phyloP scores from a whole-genome alignment of 2,888 invertebrate species.

The Pediacus dermestoides region DNA sequence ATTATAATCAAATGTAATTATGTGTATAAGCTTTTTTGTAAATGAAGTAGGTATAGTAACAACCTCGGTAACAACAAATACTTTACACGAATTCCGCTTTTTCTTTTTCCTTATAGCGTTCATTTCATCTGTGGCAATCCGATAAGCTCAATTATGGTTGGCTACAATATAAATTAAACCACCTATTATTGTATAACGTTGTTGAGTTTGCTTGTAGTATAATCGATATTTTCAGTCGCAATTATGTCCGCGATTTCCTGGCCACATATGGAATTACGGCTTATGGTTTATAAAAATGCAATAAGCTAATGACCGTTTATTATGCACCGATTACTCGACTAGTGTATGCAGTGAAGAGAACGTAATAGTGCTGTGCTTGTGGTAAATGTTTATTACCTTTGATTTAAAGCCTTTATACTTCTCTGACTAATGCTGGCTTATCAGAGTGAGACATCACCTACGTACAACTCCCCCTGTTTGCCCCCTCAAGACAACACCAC shows the following conservation, averaged over 20 bases:
- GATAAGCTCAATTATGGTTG: neutral
- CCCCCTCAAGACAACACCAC: conserved; percentile 3
- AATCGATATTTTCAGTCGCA: conserved; percentile 7
- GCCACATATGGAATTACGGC: neutral
- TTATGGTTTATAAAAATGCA: conserved; percentile 6
- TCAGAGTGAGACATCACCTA: conserved; percentile 8
- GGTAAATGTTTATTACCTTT: neutral
- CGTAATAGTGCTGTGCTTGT: conserved; percentile 1
- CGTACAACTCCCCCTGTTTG: neutral
- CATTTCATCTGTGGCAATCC: no score
- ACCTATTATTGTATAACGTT: neutral
- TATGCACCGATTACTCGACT: conserved; percentile 1
- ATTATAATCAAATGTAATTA: no score
- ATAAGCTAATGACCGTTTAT: conserved; percentile 5
- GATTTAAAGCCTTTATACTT: neutral
- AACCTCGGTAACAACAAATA: no score
- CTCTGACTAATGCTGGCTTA: conserved; percentile 2
- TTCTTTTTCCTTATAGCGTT: no score
- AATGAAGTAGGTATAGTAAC: no score
- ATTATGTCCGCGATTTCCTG: conserved; percentile 2
- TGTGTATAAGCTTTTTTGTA: no score
- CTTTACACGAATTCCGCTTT: no score
- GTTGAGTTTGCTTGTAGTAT: neutral
- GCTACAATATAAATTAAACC: conserved; percentile 2
- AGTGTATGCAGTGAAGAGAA: conserved; percentile 1